phyloP scores from a whole-genome alignment of 2,113 vertebrate genomes.

The Calonectris borealis region DNA sequence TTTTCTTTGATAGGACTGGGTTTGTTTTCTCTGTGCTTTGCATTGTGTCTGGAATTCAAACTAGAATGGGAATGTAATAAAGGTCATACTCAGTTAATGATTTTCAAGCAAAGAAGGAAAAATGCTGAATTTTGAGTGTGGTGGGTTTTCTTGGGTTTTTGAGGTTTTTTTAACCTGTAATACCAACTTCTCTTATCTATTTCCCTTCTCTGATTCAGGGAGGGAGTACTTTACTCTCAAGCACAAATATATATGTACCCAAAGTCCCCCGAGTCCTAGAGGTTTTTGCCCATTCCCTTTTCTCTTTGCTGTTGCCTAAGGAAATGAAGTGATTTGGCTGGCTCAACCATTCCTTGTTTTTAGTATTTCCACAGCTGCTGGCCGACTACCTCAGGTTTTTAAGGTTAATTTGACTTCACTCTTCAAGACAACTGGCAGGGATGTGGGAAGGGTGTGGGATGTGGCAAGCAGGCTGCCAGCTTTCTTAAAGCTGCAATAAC shows the following conservation, averaged over 20 bases:
- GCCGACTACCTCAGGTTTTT: constrained; percentile 42
- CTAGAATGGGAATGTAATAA: neutral
- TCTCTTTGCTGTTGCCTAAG: constrained; percentile 4
- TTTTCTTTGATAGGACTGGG: neutral
- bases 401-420: constrained; percentile 61
- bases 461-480: constrained; percentile 47
- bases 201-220: neutral
- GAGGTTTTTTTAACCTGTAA: neutral
- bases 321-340: constrained; percentile 54
- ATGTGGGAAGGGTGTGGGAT: constrained; percentile 62
- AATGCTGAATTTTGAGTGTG: neutral
- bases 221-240: neutral
- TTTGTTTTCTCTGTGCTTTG: constrained; percentile 3
- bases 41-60: neutral
- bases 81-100: neutral
- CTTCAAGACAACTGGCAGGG: constrained; percentile 55
- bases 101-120: neutral
- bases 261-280: neutral
- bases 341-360: constrained; percentile 35
- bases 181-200: neutral
- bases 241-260: neutral
- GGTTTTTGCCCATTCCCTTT: constrained; percentile 3
- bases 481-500: constrained; percentile 50
- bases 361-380: constrained; percentile 57
- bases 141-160: neutral